phyloP scores from a whole-genome alignment of 2,797 vertebrate genomes.

The Echiichthys vipera region DNA sequence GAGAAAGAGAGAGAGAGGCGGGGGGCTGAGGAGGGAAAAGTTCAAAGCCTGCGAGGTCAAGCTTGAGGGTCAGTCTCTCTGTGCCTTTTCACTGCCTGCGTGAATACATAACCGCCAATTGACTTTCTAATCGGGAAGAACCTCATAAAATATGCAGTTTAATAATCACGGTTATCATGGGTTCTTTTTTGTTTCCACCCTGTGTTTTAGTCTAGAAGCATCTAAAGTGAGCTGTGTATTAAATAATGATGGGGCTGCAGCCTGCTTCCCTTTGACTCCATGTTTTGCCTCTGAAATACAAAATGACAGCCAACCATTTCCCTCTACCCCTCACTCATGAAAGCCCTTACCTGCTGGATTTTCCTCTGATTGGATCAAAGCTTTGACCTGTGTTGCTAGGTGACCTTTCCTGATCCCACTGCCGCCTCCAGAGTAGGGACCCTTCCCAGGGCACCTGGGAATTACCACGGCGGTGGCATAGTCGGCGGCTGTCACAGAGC shows the following conservation, averaged over 20 bases:
- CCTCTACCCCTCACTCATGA: slow-evolving; percentile 50
- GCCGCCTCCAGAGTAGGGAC: slow-evolving; percentile 62
- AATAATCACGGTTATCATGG: slow-evolving; percentile 76
- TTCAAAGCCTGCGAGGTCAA: slow-evolving; percentile 85
- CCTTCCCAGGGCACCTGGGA: slow-evolving; percentile 70
- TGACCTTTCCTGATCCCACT: slow-evolving; percentile 70
- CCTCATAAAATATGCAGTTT: slow-evolving; percentile 80
- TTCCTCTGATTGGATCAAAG: slow-evolving; percentile 82
- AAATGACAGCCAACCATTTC: slow-evolving; percentile 64
- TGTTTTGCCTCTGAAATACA: slow-evolving; percentile 59
- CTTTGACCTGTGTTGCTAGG: slow-evolving; percentile 78
- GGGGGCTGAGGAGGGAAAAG: slow-evolving; percentile 52
- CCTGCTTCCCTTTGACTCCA: slow-evolving; percentile 41
- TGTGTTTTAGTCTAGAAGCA: slow-evolving; percentile 62
- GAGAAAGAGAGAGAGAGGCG: slow-evolving; percentile 30
- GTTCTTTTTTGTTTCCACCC: slow-evolving; percentile 68
- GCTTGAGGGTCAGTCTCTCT: slow-evolving; percentile 78
- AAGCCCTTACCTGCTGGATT: slow-evolving; percentile 51
- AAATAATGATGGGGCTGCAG: slow-evolving; percentile 67
- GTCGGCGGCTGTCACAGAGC: slow-evolving; percentile 66
- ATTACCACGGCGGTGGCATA: slow-evolving; percentile 49
- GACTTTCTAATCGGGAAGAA: slow-evolving; percentile 82
- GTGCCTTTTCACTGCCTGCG: slow-evolving; percentile 73
- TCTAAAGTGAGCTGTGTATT: slow-evolving; percentile 57
- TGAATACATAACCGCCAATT: slow-evolving; percentile 83